These are phyloP conservation scores for Agonopterix alstromeriana DNA, from an alignment of 2,888 invertebrate genomes.

Conservation along the genomic window DNA sequence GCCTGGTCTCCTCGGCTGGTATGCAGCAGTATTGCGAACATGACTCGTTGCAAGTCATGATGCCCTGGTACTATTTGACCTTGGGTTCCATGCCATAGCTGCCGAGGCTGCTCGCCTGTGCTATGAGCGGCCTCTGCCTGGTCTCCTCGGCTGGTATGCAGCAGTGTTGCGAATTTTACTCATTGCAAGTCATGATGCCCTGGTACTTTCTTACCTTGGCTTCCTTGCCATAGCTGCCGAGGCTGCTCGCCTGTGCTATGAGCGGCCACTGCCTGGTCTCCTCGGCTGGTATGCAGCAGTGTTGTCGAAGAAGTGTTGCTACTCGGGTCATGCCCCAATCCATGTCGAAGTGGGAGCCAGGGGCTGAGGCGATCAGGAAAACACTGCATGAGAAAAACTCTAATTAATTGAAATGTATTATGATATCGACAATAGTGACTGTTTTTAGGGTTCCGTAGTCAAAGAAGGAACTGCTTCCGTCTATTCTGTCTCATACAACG, in stretches of 20 bases:
- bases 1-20: constrained; percentile 54
- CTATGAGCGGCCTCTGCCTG: constrained; percentile 81
- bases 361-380: constrained; percentile 89
- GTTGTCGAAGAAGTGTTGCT: constrained; percentile 78
- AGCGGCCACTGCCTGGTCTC: constrained; percentile 82
- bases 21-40: constrained; percentile 64
- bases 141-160: constrained; percentile 57
- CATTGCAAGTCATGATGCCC: too few relatives aligned
- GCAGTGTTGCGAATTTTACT: too few relatives aligned
- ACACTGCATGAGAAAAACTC: constrained; percentile 75
- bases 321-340: constrained; percentile 81
- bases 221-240: constrained; percentile 88
- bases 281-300: constrained; percentile 68
- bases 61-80: constrained; percentile 22
- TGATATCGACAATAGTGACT: too few relatives aligned
- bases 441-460: too few relatives aligned
- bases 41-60: not conserved
- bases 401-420: too few relatives aligned
- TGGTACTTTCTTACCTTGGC: constrained; percentile 42
- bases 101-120: constrained; percentile 95
- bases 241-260: constrained; percentile 92
- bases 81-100: constrained; percentile 83
- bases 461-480: too few relatives aligned
- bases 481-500: too few relatives aligned
- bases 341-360: constrained; percentile 84